These are phyloP conservation scores for Pseudolycoriella hygida DNA, from an alignment of 2,888 invertebrate species.

Conservation along the genomic window DNA sequence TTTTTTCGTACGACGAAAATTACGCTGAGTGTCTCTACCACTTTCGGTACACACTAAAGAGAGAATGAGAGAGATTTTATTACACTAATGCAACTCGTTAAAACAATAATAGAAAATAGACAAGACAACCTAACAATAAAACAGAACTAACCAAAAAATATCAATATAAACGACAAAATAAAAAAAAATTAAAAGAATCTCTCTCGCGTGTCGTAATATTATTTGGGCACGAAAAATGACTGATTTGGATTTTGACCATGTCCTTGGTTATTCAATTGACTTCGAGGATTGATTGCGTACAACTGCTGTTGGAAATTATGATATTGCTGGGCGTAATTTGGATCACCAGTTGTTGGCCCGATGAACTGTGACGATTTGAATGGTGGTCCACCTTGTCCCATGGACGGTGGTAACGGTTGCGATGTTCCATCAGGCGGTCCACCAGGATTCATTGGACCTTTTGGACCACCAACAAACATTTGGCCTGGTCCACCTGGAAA, in stretches of 20 bases:
- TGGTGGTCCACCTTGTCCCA: conserved; percentile 36
- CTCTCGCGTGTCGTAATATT: conserved; percentile 8
- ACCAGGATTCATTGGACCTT: conserved; percentile 16
- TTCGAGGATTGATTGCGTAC: conserved; percentile 70
- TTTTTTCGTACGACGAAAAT: too few relatives aligned
- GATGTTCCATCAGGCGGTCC: conserved; percentile 37
- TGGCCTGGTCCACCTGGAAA: conserved; percentile 32
- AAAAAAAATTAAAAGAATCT: too few relatives aligned
- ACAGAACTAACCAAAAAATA: too few relatives aligned
- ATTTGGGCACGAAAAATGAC: conserved; percentile 27
- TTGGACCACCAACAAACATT: conserved; percentile 24
- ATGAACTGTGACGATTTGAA: conserved; percentile 60
- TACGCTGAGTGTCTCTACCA: too few relatives aligned
- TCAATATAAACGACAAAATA: too few relatives aligned
- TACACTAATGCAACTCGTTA: too few relatives aligned
- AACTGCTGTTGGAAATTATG: conserved; percentile 91
- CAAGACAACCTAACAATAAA: too few relatives aligned
- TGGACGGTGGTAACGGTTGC: conserved; percentile 60
- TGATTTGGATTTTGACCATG: conserved; percentile 20
- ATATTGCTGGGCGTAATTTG: conserved; percentile 87
- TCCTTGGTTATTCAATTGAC: conserved; percentile 28
- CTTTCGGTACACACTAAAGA: too few relatives aligned
- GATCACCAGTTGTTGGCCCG: conserved; percentile 71
- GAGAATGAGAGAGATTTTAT: too few relatives aligned
- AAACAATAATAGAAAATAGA: too few relatives aligned